These are phyloP conservation scores for Miichthys miiuy DNA, from an alignment of 2,797 vertebrate genomes.

Conservation along the genomic window DNA sequence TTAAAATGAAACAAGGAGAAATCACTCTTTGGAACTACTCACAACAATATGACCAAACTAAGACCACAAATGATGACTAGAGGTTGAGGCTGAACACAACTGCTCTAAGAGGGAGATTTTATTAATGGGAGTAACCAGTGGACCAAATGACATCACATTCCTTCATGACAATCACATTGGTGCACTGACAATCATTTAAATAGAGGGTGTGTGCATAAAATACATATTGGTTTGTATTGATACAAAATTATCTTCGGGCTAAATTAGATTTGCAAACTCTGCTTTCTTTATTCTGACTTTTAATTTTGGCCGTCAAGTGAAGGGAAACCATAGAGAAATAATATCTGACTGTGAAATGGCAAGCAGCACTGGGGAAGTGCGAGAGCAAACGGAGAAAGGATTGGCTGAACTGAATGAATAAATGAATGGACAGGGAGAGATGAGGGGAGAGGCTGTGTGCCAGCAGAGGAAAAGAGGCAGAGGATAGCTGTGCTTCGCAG, in stretches of 20 bases:
- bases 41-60: neutral
- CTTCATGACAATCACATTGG: slow-evolving; percentile 49
- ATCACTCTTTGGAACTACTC: neutral
- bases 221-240: neutral
- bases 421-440: slow-evolving; percentile 54
- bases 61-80: neutral
- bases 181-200: neutral
- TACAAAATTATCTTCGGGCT: neutral
- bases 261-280: neutral
- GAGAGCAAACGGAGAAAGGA: slow-evolving; percentile 44
- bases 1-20: neutral
- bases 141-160: slow-evolving; percentile 35
- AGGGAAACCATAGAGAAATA: slow-evolving; percentile 12
- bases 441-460: slow-evolving; percentile 54
- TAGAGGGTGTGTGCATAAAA: neutral
- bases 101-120: neutral
- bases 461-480: slow-evolving; percentile 55
- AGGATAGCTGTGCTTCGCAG: slow-evolving; percentile 54
- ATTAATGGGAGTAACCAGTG: neutral
- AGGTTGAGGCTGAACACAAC: slow-evolving; percentile 24
- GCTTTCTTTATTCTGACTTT: slow-evolving; percentile 15
- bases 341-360: slow-evolving; percentile 47
- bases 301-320: slow-evolving; percentile 1
- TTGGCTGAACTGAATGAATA: slow-evolving; percentile 58
- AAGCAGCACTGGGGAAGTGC: slow-evolving; percentile 22